Base-by-base conservation (phyloP, 2,797 vertebrate genomes). In the Natrix natrix region DNA sequence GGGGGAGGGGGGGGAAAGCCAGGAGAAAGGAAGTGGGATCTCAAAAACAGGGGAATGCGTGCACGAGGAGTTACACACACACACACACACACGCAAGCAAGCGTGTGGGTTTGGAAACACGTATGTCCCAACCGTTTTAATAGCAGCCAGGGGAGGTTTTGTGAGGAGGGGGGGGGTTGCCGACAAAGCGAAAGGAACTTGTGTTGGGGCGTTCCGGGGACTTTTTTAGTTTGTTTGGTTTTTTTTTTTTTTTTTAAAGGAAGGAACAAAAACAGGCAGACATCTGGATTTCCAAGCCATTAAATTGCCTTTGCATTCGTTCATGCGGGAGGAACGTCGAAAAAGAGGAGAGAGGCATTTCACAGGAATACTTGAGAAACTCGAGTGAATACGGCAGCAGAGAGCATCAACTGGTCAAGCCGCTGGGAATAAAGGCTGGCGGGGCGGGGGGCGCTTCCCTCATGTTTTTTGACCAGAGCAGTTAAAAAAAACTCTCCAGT, bases 261-360 rank as follows among this genome's bases (percentile, higher is more conserved):
- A 22, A n/a, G 43, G 10, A 63, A 63, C 10, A 48, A 93, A 97
- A 97, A 96, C 97, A 98, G 98, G 98, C 98, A 95, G 96, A 98
- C 61, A 94, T 98, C 54, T 98, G 98, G 98, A 98, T 98, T 98
- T 98, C 98, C 98, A 99, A 99, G 99, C 99, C 98, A 98, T 98
- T 98, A 96, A 97, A 60, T 98, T 57, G 98, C 98, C 98, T 98
- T 98, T 98, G 98, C 99, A 99, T 99, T 98, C 99, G 99, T 96
- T 98, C 99, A 99, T 99, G 99, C 99, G 99, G 98, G 98, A 98
- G 97, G 97, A 43, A 98, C 98, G 97, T 97, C 95, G 94, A 96
- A 92, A 97, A 96, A 89, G 61, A 63, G 59, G 43, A 92, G 24
- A 98, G 98, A 99, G 98, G 99, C 99, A 99, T 99, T 99, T 99